These are phyloP conservation scores for Orthosia cruda DNA, from an alignment of 2,888 invertebrate species.

Conservation along the genomic window DNA sequence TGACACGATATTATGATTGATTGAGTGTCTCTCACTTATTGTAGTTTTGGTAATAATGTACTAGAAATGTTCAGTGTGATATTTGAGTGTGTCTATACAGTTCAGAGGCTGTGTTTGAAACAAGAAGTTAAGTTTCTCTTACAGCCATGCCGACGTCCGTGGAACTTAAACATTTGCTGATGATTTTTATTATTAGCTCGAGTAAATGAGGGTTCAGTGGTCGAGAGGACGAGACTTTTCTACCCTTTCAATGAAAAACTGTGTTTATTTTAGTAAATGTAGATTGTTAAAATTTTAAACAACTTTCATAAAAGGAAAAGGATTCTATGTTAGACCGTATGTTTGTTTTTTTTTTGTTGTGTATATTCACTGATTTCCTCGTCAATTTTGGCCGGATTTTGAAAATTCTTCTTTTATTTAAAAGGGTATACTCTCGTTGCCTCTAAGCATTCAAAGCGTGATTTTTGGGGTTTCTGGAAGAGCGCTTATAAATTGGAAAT, in stretches of 20 bases:
- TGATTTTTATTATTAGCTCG: conserved; percentile 34
- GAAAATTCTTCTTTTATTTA: too few relatives aligned
- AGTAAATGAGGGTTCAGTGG: conserved; percentile 7
- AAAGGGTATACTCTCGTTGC: too few relatives aligned
- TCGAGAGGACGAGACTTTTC: too few relatives aligned
- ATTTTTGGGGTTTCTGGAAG: too few relatives aligned
- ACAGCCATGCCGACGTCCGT: conserved; percentile 1
- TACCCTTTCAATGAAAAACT: neutral
- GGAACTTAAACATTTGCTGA: conserved; percentile 45
- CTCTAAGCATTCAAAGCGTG: too few relatives aligned
- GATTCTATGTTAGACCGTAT: too few relatives aligned
- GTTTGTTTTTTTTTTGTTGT: too few relatives aligned
- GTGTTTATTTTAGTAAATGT: neutral
- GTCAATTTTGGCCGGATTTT: too few relatives aligned
- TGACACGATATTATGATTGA: conserved; percentile 35
- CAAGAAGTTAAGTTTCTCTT: conserved; percentile 18
- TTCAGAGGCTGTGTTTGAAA: neutral
- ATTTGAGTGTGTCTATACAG: conserved; percentile 7
- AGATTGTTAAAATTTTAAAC: too few relatives aligned
- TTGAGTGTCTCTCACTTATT: conserved; percentile 8
- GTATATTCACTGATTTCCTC: too few relatives aligned
- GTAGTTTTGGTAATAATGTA: neutral
- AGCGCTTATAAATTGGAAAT: too few relatives aligned
- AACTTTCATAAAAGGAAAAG: too few relatives aligned
- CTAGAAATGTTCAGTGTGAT: neutral